These are phyloP conservation scores for Myiozetetes cayanensis DNA, from an alignment of 2,113 vertebrate species.

Conservation along the genomic window DNA sequence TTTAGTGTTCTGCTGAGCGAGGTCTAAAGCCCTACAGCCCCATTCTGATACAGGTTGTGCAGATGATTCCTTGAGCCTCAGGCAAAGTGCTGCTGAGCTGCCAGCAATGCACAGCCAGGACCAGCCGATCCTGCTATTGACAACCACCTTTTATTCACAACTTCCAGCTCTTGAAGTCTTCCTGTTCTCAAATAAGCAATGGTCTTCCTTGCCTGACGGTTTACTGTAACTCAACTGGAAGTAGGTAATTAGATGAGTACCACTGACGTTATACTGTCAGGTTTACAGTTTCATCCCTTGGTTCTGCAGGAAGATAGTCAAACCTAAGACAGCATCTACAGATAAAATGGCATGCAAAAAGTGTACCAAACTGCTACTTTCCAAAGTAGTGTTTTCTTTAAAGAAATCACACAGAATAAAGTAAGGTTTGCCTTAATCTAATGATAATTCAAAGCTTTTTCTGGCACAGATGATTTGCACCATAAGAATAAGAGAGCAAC, in stretches of 20 bases:
- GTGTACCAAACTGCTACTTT: background rate
- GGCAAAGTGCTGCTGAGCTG: background rate
- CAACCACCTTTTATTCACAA: background rate
- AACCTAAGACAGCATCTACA: background rate
- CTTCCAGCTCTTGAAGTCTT: background rate
- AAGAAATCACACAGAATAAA: background rate
- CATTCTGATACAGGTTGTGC: accelerated
- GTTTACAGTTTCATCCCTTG: background rate
- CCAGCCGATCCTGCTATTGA: accelerated
- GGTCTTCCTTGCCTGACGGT: background rate
- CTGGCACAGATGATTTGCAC: background rate
- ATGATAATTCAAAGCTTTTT: background rate
- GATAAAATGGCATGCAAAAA: background rate
- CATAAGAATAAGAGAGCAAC: background rate
- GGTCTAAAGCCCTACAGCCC: background rate
- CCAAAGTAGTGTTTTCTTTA: background rate
- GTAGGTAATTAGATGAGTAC: background rate
- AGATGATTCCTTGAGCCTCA: background rate
- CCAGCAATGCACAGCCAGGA: background rate
- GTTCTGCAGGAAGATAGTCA: background rate
- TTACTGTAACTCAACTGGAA: background rate
- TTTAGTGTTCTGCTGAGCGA: background rate
- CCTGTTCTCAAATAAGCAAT: background rate
- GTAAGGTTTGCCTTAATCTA: background rate
- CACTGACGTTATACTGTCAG: background rate